Evolutionary conservation across 2,888 invertebrate genomes (phyloP).

Genomic region (Ophonus ardosiacus): DNA sequence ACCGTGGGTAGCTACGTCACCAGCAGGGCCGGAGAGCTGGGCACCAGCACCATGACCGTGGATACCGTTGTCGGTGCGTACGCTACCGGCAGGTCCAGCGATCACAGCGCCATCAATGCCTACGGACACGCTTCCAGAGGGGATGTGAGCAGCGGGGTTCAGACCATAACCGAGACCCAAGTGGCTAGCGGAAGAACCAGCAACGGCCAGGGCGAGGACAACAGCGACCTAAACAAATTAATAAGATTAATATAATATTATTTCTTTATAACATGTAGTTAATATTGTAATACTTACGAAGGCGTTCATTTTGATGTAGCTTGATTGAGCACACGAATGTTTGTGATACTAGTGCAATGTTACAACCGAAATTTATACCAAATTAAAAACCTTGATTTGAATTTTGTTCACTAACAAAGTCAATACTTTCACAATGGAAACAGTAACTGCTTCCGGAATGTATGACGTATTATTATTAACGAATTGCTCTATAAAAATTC

Average conservation of each 20-base stretch:
- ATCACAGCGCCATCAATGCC: conserved; percentile 63
- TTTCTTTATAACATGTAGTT: not conserved
- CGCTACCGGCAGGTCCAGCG: conserved; percentile 64
- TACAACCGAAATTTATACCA: conserved; percentile 5
- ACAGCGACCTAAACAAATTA: not conserved
- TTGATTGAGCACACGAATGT: conserved; percentile 9
- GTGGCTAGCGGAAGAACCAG: not conserved
- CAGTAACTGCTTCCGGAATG: not conserved
- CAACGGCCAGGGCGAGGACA: not conserved
- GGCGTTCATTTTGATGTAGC: conserved; percentile 31
- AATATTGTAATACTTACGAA: not conserved
- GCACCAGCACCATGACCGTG: conserved; percentile 17
- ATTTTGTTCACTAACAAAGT: not conserved
- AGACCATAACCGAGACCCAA: not conserved
- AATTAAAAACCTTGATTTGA: conserved; percentile 6
- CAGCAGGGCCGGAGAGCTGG: not conserved
- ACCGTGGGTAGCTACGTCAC: conserved; percentile 66
- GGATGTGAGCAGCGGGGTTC: not conserved
- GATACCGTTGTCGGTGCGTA: conserved; percentile 23
- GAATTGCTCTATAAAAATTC: not conserved
- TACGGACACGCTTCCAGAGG: not conserved
- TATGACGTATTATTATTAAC: not conserved
- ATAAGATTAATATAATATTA: not conserved
- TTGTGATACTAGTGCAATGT: not conserved
- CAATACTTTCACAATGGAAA: conserved; percentile 1